Percentiles rank a stretch among this genome's conserved stretches.
Evolutionary conservation across 1,140 invertebrate species (phyloP).

Genomic region (Papilio xuthus): DNA sequence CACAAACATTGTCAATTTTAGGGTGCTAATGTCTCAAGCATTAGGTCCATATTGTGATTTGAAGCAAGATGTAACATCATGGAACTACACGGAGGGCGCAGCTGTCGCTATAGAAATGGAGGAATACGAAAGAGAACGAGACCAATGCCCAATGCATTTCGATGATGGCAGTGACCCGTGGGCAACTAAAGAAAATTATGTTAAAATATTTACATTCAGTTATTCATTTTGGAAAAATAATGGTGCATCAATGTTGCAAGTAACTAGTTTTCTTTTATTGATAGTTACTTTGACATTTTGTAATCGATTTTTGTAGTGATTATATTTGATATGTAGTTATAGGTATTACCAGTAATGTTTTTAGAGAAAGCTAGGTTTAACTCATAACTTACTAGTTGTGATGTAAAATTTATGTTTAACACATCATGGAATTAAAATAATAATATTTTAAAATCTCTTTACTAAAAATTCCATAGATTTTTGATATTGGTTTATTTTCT

Average conservation of each 20-base stretch:
- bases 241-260: conserved; percentile 43
- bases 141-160: conserved; percentile 97
- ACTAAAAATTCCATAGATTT: too few relatives aligned
- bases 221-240: conserved; percentile 72
- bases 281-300: not conserved
- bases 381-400: not conserved
- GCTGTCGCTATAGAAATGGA: conserved; percentile 94
- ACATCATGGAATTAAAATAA: too few relatives aligned
- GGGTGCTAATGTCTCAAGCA: conserved; percentile 83
- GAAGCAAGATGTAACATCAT: conserved; percentile 94
- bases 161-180: conserved; percentile 95
- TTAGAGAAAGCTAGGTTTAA: not conserved
- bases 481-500: too few relatives aligned
- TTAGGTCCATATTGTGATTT: conserved; percentile 95
- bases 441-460: too few relatives aligned
- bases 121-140: conserved; percentile 96
- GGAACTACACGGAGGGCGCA: conserved; percentile 94
- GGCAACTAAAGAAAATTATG: conserved; percentile 86
- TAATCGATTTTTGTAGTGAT: not conserved
- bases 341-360: not conserved
- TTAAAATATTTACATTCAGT: conserved; percentile 85
- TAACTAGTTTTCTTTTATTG: conserved; percentile 15
- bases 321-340: not conserved
- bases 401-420: not conserved
- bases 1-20: conserved; percentile 54